These are phyloP conservation scores for Anguilla japonica DNA, from an alignment of 2,113 vertebrate genomes.

Conservation along the genomic window DNA sequence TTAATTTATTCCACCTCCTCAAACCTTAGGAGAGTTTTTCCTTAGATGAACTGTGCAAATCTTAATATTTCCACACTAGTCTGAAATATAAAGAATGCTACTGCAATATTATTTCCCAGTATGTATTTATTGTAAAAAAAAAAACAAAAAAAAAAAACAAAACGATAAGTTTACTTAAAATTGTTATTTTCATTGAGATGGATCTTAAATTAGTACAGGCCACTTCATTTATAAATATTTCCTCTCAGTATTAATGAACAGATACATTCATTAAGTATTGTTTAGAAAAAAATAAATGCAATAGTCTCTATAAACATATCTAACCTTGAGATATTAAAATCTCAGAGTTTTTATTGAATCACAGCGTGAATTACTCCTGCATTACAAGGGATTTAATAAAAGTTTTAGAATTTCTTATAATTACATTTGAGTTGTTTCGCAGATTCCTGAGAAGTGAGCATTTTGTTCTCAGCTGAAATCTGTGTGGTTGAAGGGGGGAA, in stretches of 20 bases:
- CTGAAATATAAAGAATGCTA: background rate
- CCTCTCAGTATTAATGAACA: background rate
- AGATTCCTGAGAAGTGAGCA: background rate
- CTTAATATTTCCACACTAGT: background rate
- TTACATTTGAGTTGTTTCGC: background rate
- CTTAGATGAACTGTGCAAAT: background rate
- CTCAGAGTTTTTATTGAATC: background rate
- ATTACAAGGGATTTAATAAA: background rate
- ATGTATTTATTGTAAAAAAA: background rate
- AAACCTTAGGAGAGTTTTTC: too few species aligned
- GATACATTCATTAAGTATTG: background rate
- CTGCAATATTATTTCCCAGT: background rate
- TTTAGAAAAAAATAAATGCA: background rate
- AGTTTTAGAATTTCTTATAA: background rate
- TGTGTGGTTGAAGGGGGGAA: conserved; percentile 9
- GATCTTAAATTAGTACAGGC: background rate
- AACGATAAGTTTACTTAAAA: background rate
- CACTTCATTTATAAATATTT: background rate
- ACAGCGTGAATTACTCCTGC: background rate
- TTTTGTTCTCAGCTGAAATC: conserved; percentile 7
- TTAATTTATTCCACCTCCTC: conserved; percentile 13
- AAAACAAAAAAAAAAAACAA: background rate
- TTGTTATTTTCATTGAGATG: background rate
- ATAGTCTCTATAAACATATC: too few species aligned
- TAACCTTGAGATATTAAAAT: too few species aligned